A percentile compares a stretch with the other conserved stretches of the same genome.
These are phyloP conservation scores for Ailuropoda melanoleuca DNA, from an alignment of 2,113 vertebrate species.

Conservation along the genomic window DNA sequence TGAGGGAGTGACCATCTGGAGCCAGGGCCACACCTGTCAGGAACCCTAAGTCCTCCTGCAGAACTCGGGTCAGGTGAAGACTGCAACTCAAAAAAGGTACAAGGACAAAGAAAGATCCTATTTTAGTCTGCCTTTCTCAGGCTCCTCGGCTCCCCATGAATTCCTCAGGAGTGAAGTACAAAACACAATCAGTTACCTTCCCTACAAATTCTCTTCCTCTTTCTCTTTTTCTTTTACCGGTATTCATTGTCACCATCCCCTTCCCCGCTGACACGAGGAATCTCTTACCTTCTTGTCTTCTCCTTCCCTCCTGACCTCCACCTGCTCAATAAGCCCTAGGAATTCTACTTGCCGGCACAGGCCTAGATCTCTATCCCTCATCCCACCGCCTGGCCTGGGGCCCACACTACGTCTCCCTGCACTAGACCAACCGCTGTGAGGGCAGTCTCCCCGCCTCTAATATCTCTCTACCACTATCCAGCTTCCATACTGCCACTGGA, in stretches of 20 bases:
- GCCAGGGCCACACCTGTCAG: slow-evolving; percentile 45
- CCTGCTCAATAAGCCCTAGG: neutral
- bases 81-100: neutral
- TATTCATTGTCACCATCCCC: neutral
- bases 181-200: neutral
- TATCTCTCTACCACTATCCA: neutral
- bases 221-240: neutral
- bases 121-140: neutral
- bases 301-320: neutral
- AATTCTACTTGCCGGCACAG: neutral
- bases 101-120: neutral
- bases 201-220: neutral
- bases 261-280: neutral
- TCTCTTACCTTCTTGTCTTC: neutral
- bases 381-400: neutral
- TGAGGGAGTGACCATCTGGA: slow-evolving; percentile 50
- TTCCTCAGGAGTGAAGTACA: neutral
- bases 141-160: neutral
- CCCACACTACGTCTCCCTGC: neutral
- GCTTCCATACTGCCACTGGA: neutral
- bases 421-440: neutral
- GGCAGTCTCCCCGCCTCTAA: neutral
- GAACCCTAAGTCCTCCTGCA: slow-evolving; percentile 51
- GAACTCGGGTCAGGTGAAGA: slow-evolving; percentile 36
- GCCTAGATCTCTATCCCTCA: neutral